phyloP scores from a whole-genome alignment of 2,888 invertebrate genomes.

The Chymomyza caudatula region DNA sequence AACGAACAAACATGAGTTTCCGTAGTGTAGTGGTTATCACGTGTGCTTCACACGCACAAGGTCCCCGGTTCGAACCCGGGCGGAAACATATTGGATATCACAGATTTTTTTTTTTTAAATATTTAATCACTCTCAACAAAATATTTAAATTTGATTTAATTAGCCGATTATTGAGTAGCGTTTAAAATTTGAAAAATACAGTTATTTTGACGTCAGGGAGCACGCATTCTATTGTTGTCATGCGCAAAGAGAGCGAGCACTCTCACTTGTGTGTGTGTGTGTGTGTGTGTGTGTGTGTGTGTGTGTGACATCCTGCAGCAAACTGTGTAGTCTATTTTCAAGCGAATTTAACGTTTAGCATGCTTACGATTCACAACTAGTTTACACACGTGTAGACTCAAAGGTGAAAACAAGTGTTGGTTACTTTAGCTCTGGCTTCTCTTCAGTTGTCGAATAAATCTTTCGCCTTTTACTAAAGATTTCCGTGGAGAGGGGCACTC shows the following conservation, averaged over 20 bases:
- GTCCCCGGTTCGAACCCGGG: conserved; percentile 78
- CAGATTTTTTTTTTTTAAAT: not conserved
- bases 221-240: too few species aligned
- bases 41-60: conserved; percentile 77
- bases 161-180: too few species aligned
- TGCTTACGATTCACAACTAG: not conserved
- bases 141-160: too few species aligned
- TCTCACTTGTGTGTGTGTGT: too few species aligned
- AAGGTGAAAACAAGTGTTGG: not conserved
- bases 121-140: too few species aligned
- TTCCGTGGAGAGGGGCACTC: conserved; percentile 38
- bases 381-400: not conserved
- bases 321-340: not conserved
- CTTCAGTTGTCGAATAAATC: conserved; percentile 42
- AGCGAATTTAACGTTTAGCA: not conserved
- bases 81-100: conserved; percentile 64
- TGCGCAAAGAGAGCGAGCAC: too few species aligned
- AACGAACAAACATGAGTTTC: conserved; percentile 49
- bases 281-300: too few species aligned
- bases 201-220: too few species aligned
- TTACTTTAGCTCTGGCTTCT: conserved; percentile 23
- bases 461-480: conserved; percentile 43
- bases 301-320: not conserved
- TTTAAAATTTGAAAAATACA: too few species aligned
- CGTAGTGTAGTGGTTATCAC: conserved; percentile 78